Evolutionary conservation across 1,140 invertebrate genomes (phyloP), one percentile per base, ranked within the genome.

Genomic region (Monochamus saltuarius): DNA sequence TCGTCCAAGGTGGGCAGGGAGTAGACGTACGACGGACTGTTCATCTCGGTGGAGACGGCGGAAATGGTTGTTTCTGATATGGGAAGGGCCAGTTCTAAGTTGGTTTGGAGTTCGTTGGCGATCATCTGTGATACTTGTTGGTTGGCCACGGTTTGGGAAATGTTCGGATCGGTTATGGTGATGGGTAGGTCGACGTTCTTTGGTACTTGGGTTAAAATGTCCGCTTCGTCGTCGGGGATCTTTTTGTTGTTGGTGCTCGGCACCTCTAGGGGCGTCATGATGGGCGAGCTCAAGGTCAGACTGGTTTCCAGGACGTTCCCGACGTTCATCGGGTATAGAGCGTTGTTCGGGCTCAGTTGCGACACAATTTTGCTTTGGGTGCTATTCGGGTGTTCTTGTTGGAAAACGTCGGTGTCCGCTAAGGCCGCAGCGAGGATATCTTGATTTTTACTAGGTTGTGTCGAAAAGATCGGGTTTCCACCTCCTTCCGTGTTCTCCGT

Each of bases 211-310:
- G 77, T 66, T 10, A 80, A 72, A 34, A 75, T 72, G 63, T 79
- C 74, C 6, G 64, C 68, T 50, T 68, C 66, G 11, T 68, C 67
- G 34, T 71, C 72, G 13, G 72, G 53, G 2, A 76, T 71, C 43
- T 81, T 79, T 11, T 80, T 76, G 29, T 74, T 80, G 9, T 80
- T 78, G 56, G 80, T 84, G 17, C 82, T 84, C 0, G 89, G 88
- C 4, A 87, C 81, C 72, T 90, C 89, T 9, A 89, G 73, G 0
- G 89, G 87, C 0, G 88, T 88, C 89, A 91, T 91, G 7, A 91
- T 91, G 0, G 89, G 88, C 70, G 89, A 87, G 73, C 88, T 87
- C 9, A 90, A 76, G 1, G 88, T 85, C 34, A 84, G 66, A 40
- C 87, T 90, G 0, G 89, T 91, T 70, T 90, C 89, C 1, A 85